Evolutionary conservation across 2,888 invertebrate species (phyloP), one percentile per base, ranked within the genome.

Genomic region (Drosophila melanosoma): DNA sequence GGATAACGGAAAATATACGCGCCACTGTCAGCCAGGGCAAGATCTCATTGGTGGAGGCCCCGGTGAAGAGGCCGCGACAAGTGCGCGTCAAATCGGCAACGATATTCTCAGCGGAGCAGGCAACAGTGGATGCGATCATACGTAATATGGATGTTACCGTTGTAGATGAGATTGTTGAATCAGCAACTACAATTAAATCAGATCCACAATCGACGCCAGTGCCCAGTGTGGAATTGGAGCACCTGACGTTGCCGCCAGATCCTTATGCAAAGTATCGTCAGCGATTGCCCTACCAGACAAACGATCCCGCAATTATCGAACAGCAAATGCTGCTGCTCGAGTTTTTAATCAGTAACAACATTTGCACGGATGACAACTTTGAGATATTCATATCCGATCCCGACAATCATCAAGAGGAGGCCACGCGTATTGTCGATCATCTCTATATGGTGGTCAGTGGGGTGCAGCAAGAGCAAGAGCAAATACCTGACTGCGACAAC

Each of bases 341-440:
- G 64, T 93, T 93, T 65, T 74, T 93, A 7, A 93, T 92, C 1
- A 88, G 83, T 33, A 93, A 93, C 64, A 85, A 91, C 67, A 93
- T 93, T 36, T 93, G 93, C 60, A 92, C 87, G 0, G 93, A 93
- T 60, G 79, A 90, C 32, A 93, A 93, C 74, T 93, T 93, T 62
- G 79, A 81, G 10, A 92, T 93, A 26, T 93, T 93, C 54, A 93
- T 93, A 48, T 82, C 82, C 3, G 92, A 93, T 80, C 93, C 93
- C 0, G 92, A 93, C 1, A 91, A 90, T 69, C 79, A 93, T 60
- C 92, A 92, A 57, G 90, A 89, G 6, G 91, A 92, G 54, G 93
- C 93, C 2, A 83, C 89, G 23, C 68, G 59, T n/a, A 91, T 93
- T 58, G 83, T 93, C 2, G 91, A 93, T 68, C 79, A 91, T 10